phyloP scores from a whole-genome alignment of 2,797 vertebrate species.

The Silurus lanzhouensis region DNA sequence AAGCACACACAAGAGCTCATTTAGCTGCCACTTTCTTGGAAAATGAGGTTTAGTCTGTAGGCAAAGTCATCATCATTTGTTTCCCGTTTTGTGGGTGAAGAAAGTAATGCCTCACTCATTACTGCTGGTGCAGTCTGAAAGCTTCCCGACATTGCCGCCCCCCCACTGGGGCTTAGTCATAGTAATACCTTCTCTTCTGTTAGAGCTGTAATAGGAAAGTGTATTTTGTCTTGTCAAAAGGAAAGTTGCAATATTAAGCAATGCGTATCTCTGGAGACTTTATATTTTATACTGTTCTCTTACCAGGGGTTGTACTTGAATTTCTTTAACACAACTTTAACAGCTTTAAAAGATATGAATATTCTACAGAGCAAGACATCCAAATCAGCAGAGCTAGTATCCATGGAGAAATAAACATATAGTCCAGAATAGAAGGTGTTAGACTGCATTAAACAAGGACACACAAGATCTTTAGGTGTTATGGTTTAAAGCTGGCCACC shows the following conservation, averaged over 20 bases:
- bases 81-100: background rate
- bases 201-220: background rate
- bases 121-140: background rate
- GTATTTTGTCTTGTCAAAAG: background rate
- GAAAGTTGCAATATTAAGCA: background rate
- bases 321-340: slow-evolving; percentile 1
- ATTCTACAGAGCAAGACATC: background rate
- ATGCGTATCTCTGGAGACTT: background rate
- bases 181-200: slow-evolving; percentile 9
- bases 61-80: slow-evolving; percentile 29
- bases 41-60: background rate
- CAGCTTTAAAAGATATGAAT: background rate
- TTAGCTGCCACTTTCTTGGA: slow-evolving; percentile 22
- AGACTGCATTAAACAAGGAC: background rate
- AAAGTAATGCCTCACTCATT: slow-evolving; percentile 26
- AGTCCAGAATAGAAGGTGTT: background rate
- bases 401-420: background rate
- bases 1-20: background rate
- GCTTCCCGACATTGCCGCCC: background rate
- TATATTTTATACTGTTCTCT: background rate
- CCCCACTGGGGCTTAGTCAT: slow-evolving; percentile 3
- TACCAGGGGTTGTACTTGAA: background rate
- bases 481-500: background rate
- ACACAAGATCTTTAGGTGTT: background rate
- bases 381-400: background rate